Percentiles rank a stretch among this genome's conserved stretches.
Evolutionary conservation across 2,888 invertebrate species (phyloP).

Genomic region (Keiferia lycopersicella): DNA sequence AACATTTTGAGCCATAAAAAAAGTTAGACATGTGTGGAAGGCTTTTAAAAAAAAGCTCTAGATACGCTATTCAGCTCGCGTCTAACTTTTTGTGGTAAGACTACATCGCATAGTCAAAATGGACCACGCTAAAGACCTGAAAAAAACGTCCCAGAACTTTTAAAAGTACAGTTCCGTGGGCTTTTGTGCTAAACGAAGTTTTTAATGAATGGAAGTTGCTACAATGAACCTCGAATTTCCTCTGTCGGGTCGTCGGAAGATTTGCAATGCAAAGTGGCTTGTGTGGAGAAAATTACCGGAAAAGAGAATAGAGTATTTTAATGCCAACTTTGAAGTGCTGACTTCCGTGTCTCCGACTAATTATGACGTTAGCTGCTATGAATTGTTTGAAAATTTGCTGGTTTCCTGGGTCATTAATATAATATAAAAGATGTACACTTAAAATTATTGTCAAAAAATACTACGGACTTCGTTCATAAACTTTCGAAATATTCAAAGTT

Average conservation of each 20-base stretch:
- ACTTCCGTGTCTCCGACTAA: not conserved
- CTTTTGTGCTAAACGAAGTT: constrained; percentile 20
- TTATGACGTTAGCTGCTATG: not conserved
- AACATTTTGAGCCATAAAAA: too few relatives aligned
- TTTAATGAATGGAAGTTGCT: constrained; percentile 25
- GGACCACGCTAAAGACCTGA: too few relatives aligned
- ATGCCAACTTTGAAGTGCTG: not conserved
- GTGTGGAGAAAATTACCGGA: constrained; percentile 5
- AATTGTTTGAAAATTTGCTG: not conserved
- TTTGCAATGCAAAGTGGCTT: constrained; percentile 26
- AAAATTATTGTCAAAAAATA: too few relatives aligned
- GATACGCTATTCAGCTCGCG: too few relatives aligned
- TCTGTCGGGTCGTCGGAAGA: not conserved
- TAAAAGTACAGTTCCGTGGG: constrained; percentile 24
- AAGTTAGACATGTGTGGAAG: too few relatives aligned
- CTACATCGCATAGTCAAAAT: too few relatives aligned
- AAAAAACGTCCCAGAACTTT: constrained; percentile 23
- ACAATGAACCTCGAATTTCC: constrained; percentile 23
- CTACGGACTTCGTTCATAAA: too few relatives aligned
- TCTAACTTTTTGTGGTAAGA: too few relatives aligned
- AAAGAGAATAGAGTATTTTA: constrained; percentile 5
- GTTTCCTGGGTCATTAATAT: too few relatives aligned
- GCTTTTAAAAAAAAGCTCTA: too few relatives aligned
- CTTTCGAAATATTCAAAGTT: too few relatives aligned
- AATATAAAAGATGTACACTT: too few relatives aligned